Evolutionary conservation across 2,113 vertebrate genomes (phyloP), one percentile per base, ranked within the genome.

Genomic region (Pteruthius melanotis): DNA sequence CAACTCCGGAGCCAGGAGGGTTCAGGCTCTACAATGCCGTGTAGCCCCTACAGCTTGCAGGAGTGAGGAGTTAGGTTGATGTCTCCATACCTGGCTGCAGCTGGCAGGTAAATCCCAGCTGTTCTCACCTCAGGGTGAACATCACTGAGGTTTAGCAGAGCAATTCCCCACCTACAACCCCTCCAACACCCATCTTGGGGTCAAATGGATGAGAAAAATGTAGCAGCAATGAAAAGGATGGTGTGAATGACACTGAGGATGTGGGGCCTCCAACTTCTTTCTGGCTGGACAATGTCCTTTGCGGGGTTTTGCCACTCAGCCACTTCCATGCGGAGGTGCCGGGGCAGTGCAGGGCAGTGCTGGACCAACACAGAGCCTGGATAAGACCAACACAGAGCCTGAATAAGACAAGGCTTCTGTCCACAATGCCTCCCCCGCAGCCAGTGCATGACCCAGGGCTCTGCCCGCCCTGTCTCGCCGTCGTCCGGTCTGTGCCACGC

Each of bases 271-370:
- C 45, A 69, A 11, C 2, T 6, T n/a, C 11, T 45, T 89, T 61
- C 64, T 40, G 49, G 26, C 24, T 30, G 45, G 59, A 57, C 59
- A 61, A 19, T 7, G 45, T 31, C 42, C 54, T 75, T 54, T 8
- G 31, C 7, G 39, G 37, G 39, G 18, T 28, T 89, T 60, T 83
- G n/a, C 35, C 33, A 1, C 52, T 45, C 20, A 27, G 15, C 22
- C 2, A 2, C 61, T 54, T 81, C 31, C 24, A 17, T n/a, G 53
- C 0, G 0, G 8, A 15, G 33, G 31, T 42, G 52, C 20, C 0
- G 0, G n/a, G 50, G 21, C 63, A 68, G 40, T 0, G 0, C 6
- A 1, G 70, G 74, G 70, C 10, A 13, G 11, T 17, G 4, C 31
- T 3, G 15, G 54, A 11, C 63, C n/a, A 52, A 40, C 21, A 14